A percentile compares a stretch with the other conserved stretches of the same genome.
These are phyloP conservation scores for Sebastes fasciatus DNA, from an alignment of 2,113 vertebrate species.

Conservation along the genomic window DNA sequence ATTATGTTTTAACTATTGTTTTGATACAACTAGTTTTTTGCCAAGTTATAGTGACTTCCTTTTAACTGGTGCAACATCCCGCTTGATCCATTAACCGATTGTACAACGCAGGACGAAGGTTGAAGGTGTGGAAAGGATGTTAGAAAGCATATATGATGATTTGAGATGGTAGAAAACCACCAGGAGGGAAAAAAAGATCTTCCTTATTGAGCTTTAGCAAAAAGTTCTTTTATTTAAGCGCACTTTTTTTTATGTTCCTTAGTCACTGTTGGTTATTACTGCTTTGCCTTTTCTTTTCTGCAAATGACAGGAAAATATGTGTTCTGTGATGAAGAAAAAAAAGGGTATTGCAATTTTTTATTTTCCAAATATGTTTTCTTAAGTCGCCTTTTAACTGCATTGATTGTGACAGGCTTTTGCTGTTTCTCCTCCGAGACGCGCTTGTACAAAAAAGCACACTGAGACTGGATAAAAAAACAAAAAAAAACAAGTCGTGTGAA, in stretches of 20 bases:
- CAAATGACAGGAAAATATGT: constrained; percentile 35
- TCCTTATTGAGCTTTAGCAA: constrained; percentile 18
- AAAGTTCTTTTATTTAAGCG: constrained; percentile 4
- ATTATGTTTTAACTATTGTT: background rate
- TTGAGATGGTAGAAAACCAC: background rate
- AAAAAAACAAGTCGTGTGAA: constrained; percentile 66
- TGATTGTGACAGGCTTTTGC: constrained; percentile 72
- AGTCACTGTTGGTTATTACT: background rate
- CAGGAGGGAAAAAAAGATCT: background rate
- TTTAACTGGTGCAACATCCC: background rate
- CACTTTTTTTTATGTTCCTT: constrained; percentile 8
- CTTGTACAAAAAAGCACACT: constrained; percentile 77
- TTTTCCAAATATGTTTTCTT: constrained; percentile 50
- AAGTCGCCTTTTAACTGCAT: constrained; percentile 70
- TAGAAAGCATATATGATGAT: background rate
- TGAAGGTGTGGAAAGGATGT: background rate
- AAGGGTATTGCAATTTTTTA: constrained; percentile 11
- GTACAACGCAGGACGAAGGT: background rate
- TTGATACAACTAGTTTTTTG: background rate
- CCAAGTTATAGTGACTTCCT: background rate
- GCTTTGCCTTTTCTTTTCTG: constrained; percentile 51
- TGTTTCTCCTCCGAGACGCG: constrained; percentile 65
- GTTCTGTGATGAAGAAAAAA: constrained; percentile 8
- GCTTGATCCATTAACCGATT: background rate
- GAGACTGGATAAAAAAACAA: constrained; percentile 21